phyloP scores from a whole-genome alignment of 2,888 invertebrate genomes.

The Ornithoptera priamus region DNA sequence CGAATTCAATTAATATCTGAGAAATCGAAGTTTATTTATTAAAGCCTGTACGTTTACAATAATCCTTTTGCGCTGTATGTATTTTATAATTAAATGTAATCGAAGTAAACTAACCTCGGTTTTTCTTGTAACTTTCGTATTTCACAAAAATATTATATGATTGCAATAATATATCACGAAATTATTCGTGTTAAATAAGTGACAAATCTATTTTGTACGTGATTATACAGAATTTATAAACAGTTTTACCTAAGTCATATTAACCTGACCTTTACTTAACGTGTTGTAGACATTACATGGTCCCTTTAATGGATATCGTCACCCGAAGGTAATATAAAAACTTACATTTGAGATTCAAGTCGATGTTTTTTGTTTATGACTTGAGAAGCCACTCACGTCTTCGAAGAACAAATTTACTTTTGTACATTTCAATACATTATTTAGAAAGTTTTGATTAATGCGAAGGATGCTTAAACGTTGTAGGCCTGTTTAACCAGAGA shows the following conservation, averaged over 20 bases:
- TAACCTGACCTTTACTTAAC: slow-evolving; percentile 59
- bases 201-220: background rate
- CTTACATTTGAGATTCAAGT: slow-evolving; percentile 55
- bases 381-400: slow-evolving; percentile 18
- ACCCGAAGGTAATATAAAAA: slow-evolving; percentile 62
- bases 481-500: background rate
- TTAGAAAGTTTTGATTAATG: slow-evolving; percentile 24
- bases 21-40: slow-evolving; percentile 28
- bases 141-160: no score
- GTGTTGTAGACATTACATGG: slow-evolving; percentile 57
- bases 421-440: slow-evolving; percentile 32
- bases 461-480: background rate
- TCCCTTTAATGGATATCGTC: slow-evolving; percentile 69
- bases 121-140: no score
- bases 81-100: background rate
- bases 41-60: slow-evolving; percentile 14
- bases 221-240: background rate
- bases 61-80: background rate
- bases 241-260: slow-evolving; percentile 38
- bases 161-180: no score
- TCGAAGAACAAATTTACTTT: slow-evolving; percentile 18
- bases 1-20: slow-evolving; percentile 28
- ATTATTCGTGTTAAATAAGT: no score
- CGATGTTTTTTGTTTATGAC: slow-evolving; percentile 41
- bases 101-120: no score